These are phyloP conservation scores for Cryptotermes secundus DNA, from an alignment of 1,140 invertebrate genomes.

Conservation along the genomic window DNA sequence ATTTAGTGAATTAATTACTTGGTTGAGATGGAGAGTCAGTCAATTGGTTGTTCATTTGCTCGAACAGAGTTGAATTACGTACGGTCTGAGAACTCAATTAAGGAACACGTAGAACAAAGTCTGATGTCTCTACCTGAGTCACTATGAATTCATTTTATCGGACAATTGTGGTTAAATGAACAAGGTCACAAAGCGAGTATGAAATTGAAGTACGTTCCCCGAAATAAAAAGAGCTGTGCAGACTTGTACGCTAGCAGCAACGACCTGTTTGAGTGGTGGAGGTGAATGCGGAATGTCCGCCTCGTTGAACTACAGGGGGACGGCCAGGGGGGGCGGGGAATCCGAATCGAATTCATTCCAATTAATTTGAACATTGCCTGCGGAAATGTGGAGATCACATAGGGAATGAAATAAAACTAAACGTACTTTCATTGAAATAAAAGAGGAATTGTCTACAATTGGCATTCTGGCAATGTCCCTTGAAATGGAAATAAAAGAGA, in stretches of 20 bases:
- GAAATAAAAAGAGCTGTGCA: background rate
- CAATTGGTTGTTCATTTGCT: no score
- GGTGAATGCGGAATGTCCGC: background rate
- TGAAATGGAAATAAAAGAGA: background rate
- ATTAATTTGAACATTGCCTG: conserved; percentile 19
- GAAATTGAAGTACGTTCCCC: background rate
- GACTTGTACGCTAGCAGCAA: background rate
- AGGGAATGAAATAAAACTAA: conserved; percentile 5
- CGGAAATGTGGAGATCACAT: background rate
- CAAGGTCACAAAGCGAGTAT: background rate
- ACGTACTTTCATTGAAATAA: conserved; percentile 11
- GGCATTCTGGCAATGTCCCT: background rate
- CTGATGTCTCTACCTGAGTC: no score
- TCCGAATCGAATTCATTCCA: conserved; percentile 19
- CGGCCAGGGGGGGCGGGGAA: background rate
- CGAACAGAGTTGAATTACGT: no score
- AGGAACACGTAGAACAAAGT: no score
- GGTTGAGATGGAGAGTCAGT: no score
- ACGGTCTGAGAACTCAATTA: no score
- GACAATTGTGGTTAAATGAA: no score
- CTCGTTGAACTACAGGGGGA: background rate
- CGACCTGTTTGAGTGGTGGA: background rate
- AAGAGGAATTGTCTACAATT: background rate
- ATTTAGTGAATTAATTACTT: no score
- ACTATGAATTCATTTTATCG: no score